Evolutionary conservation across 2,888 invertebrate genomes (phyloP).

Genomic region (Tachina fera): DNA sequence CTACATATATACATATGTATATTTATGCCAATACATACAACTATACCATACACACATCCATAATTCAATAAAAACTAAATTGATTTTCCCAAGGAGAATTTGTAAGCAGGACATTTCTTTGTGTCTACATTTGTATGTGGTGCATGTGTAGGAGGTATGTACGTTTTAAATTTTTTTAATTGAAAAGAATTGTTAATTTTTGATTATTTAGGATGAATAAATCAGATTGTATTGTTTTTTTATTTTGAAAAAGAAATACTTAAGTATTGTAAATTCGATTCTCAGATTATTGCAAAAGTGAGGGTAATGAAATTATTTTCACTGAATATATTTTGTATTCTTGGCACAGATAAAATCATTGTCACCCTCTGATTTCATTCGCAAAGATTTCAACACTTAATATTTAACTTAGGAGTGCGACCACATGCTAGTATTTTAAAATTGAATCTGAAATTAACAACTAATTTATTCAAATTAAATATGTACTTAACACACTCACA

Average conservation of each 20-base stretch:
- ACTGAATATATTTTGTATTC: constrained; percentile 51
- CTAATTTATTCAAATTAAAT: constrained; percentile 54
- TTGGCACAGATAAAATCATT: constrained; percentile 46
- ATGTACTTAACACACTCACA: constrained; percentile 37
- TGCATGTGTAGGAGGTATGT: not conserved
- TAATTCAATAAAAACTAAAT: not conserved
- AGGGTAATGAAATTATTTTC: constrained; percentile 58
- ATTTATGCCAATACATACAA: not conserved
- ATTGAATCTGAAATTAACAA: constrained; percentile 53
- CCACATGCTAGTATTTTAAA: constrained; percentile 10
- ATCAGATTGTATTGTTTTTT: constrained; percentile 23
- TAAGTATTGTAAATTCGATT: constrained; percentile 38
- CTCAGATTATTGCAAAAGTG: constrained; percentile 45
- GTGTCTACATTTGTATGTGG: not conserved
- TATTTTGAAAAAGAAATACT: not conserved
- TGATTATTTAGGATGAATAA: not conserved
- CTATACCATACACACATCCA: not conserved
- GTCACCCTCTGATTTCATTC: constrained; percentile 41
- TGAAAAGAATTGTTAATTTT: not conserved
- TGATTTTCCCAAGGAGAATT: not conserved
- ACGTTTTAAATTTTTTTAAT: too few relatives aligned
- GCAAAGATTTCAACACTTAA: constrained; percentile 1
- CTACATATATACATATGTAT: too few relatives aligned
- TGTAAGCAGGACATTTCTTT: not conserved
- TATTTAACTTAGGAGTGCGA: not conserved